Evolutionary conservation across 2,797 vertebrate species (phyloP).

Genomic region (Gobio occitaniae): DNA sequence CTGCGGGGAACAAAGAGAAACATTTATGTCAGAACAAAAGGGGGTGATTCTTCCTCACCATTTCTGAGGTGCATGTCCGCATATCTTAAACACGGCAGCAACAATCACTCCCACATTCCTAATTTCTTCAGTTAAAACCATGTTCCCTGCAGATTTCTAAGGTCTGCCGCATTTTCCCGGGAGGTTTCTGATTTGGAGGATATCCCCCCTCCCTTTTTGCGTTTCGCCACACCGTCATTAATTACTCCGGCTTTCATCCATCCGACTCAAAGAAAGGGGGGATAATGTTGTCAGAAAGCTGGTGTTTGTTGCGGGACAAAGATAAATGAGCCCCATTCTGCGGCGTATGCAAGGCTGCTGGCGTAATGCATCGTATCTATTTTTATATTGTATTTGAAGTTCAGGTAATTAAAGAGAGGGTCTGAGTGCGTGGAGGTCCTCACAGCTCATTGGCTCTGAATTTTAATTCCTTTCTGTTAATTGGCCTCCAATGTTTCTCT

Average conservation of each 20-base stretch:
- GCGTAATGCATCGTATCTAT: slow-evolving; percentile 91
- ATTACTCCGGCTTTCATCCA: slow-evolving; percentile 79
- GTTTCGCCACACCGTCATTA: slow-evolving; percentile 64
- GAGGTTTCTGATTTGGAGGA: slow-evolving; percentile 30
- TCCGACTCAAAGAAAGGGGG: slow-evolving; percentile 69
- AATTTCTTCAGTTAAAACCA: slow-evolving; percentile 28
- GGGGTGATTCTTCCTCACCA: not conserved
- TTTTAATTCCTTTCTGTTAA: slow-evolving; percentile 89
- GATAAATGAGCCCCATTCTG: slow-evolving; percentile 89
- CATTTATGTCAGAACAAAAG: slow-evolving; percentile 62
- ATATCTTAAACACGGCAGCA: slow-evolving; percentile 32
- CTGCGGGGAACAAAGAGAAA: slow-evolving; percentile 64
- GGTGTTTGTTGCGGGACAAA: slow-evolving; percentile 87
- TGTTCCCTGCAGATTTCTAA: slow-evolving; percentile 49
- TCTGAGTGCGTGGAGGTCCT: slow-evolving; percentile 80
- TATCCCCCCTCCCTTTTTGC: slow-evolving; percentile 28
- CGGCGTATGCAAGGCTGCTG: slow-evolving; percentile 88
- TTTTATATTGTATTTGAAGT: slow-evolving; percentile 88
- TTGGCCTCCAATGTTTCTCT: slow-evolving; percentile 78
- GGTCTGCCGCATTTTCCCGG: slow-evolving; percentile 20
- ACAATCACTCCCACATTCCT: not conserved
- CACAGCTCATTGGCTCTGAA: slow-evolving; percentile 92
- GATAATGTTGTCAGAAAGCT: slow-evolving; percentile 84
- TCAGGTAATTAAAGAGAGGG: slow-evolving; percentile 89
- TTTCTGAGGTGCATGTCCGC: slow-evolving; percentile 40